A percentile compares a stretch with the other conserved stretches of the same genome.
Evolutionary conservation across 1,140 invertebrate genomes (phyloP).

Genomic region (Agraylea sexmaculata): DNA sequence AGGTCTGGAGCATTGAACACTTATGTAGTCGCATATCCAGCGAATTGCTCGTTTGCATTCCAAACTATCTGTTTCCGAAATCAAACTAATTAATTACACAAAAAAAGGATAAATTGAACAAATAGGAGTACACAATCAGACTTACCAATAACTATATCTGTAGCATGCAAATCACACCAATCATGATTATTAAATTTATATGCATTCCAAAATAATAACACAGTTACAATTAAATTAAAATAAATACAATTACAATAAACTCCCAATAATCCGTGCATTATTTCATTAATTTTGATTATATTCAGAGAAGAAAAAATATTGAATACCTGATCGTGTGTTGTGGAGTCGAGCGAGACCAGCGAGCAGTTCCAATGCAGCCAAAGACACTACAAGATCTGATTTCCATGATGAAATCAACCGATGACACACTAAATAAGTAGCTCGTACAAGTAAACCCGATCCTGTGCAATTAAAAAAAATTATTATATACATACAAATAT

Average conservation of each 20-base stretch:
- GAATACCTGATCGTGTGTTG: constrained; percentile 69
- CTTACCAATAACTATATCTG: constrained; percentile 21
- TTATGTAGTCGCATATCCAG: constrained; percentile 96
- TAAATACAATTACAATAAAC: constrained; percentile 2
- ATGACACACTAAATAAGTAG: constrained; percentile 88
- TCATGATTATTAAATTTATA: constrained; percentile 3
- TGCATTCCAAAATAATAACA: too few species aligned
- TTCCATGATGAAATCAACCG: constrained; percentile 93
- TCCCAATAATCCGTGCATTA: neutral
- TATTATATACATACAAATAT: constrained; percentile 3
- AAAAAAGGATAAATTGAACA: neutral
- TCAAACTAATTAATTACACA: constrained; percentile 4
- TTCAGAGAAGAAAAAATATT: constrained; percentile 8
- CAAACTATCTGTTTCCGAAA: constrained; percentile 51
- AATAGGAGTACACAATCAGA: constrained; percentile 14
- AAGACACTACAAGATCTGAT: constrained; percentile 84
- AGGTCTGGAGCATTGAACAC: constrained; percentile 88
- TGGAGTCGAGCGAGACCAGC: constrained; percentile 78
- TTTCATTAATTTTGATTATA: constrained; percentile 1
- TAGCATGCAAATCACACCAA: constrained; percentile 16
- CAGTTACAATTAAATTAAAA: constrained; percentile 12
- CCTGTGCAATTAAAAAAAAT: constrained; percentile 36
- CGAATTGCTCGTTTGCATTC: constrained; percentile 90
- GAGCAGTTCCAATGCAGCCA: constrained; percentile 86
- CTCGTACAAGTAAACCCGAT: constrained; percentile 76